Evolutionary conservation across 2,797 vertebrate genomes (phyloP).

Genomic region (Xiphorhynchus erythropygius): DNA sequence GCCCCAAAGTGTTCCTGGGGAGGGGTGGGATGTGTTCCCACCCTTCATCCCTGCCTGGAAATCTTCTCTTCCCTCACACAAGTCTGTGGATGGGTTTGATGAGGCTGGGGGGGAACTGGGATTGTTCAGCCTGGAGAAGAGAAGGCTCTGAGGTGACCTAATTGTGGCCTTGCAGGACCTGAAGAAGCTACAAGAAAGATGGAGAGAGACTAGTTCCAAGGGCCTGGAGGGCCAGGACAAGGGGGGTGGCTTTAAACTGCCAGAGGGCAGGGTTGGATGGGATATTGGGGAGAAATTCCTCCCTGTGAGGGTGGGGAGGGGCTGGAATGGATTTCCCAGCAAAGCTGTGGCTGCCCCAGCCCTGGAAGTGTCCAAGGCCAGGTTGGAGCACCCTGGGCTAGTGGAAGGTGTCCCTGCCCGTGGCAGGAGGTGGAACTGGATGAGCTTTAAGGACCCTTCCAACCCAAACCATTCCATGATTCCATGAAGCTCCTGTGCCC

Average conservation of each 20-base stretch:
- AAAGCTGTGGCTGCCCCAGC: background rate
- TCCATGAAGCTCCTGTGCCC: background rate
- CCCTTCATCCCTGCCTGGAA: background rate
- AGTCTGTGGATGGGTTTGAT: background rate
- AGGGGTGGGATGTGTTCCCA: background rate
- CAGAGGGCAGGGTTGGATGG: background rate
- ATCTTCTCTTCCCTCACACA: background rate
- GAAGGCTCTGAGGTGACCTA: background rate
- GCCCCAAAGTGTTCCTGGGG: background rate
- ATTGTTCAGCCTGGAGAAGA: background rate
- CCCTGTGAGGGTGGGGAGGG: background rate
- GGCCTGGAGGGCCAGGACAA: background rate
- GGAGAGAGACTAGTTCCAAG: background rate
- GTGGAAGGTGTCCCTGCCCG: background rate
- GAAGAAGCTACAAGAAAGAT: background rate
- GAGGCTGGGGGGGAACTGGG: background rate
- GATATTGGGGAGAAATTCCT: background rate
- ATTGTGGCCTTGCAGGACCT: background rate
- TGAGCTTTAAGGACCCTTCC: background rate
- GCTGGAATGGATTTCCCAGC: background rate
- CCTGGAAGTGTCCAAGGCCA: background rate
- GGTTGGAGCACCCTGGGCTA: rapidly evolving
- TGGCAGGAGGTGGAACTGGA: background rate
- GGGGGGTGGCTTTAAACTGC: background rate
- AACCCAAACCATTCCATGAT: background rate